phyloP scores from a whole-genome alignment of 2,797 vertebrate genomes.

The Peromyscus attwateri region DNA sequence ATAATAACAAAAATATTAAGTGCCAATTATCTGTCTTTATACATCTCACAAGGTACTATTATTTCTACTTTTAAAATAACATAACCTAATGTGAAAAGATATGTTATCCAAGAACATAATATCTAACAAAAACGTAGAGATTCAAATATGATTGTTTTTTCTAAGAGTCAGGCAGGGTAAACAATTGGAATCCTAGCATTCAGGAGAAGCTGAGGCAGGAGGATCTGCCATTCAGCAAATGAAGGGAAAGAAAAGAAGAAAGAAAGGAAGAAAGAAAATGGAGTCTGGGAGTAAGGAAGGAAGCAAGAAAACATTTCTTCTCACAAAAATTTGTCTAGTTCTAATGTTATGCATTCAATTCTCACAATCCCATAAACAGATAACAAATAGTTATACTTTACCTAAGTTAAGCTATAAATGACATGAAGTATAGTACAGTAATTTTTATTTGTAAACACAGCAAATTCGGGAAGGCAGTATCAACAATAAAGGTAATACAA shows the following conservation, averaged over 20 bases:
- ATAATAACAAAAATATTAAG: background rate
- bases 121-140: background rate
- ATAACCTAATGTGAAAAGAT: background rate
- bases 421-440: background rate
- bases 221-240: background rate
- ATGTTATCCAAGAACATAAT: background rate
- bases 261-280: background rate
- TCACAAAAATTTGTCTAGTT: background rate
- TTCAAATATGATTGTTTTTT: background rate
- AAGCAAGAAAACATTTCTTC: background rate
- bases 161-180: background rate
- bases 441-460: background rate
- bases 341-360: background rate
- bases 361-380: background rate
- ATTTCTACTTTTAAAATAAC: background rate
- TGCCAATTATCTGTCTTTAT: background rate
- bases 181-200: background rate
- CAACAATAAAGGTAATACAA: background rate
- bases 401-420: conserved; percentile 19
- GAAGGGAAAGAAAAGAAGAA: background rate
- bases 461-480: background rate
- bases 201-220: background rate
- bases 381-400: background rate
- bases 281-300: background rate
- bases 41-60: background rate